These are phyloP conservation scores for Pachyramphus minor DNA, from an alignment of 2,113 vertebrate genomes.

Conservation along the genomic window DNA sequence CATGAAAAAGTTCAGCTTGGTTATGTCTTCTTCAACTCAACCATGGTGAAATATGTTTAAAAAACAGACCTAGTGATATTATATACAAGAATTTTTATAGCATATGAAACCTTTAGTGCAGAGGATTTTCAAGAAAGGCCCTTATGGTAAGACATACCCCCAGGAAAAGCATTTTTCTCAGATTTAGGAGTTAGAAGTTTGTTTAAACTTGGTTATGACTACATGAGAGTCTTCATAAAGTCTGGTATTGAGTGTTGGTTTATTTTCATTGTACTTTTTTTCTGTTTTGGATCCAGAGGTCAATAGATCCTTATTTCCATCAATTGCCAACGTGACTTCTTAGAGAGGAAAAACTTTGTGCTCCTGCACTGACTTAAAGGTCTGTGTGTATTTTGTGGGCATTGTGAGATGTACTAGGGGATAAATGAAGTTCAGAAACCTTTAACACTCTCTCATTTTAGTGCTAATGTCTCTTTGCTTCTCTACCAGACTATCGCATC, in stretches of 20 bases:
- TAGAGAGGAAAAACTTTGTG: background rate
- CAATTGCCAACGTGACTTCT: background rate
- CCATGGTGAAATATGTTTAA: background rate
- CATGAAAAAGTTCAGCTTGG: background rate
- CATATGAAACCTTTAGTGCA: background rate
- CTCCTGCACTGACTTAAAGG: background rate
- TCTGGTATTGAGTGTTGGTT: background rate
- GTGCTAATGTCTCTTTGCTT: background rate
- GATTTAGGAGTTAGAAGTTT: background rate
- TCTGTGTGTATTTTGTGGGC: background rate
- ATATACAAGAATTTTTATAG: background rate
- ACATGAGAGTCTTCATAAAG: background rate
- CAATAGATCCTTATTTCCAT: background rate
- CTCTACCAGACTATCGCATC: background rate
- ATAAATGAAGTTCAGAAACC: background rate
- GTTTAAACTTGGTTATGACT: background rate
- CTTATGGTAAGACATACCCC: background rate
- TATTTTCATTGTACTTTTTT: background rate
- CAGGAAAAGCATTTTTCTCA: background rate
- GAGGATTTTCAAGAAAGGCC: background rate
- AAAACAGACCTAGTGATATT: rapidly evolving
- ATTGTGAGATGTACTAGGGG: background rate
- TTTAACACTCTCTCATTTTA: background rate
- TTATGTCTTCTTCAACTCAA: background rate
- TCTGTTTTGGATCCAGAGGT: background rate